Evolutionary conservation across 2,888 invertebrate genomes (phyloP), one percentile per base, ranked within the genome.

Genomic region (Dynastes hyllus): DNA sequence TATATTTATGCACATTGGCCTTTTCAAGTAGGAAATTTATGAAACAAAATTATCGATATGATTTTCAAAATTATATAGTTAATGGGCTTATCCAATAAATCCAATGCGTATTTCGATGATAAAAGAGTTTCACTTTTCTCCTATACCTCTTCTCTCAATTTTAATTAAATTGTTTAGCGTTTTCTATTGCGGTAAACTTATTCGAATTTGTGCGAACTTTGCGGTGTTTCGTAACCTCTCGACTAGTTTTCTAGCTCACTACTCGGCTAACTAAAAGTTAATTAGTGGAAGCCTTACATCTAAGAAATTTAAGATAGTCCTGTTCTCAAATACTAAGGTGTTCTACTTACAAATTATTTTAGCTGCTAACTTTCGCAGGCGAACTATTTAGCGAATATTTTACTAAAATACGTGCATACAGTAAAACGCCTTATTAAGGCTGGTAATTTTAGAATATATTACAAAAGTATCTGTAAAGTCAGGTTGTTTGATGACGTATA

Each of bases 1-100:
- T 78, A 73, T 73, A 78, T 73, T 78, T 78, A 73, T 73, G 73
- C 66, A 66, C 73, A 78, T 73, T 73, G 65, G 63, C 22, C 32
- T 70, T 65, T 63, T 71, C 40, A 78, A 65, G 51, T 66, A 22
- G 29, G 29, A 65, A 78, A 78, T 73, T 78, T 78, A 78, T 78
- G 65, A 73, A 73, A 65, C 66, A 53, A 53, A 78, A 65, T 78
- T 78, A 51, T 55, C 51, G 45, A 29, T 75, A 50, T 22, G 16
- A 40, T 75, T 75, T 45, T 13, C 6, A 50, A 61, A 27, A 13
- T 16, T 1, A 40, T 22, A 22, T 61, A 61, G 32, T 37, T 37
- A 37, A 0, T 0, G 55, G 16, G 16, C 37, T 71, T 55, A 5
- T 16, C 55, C 55, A 37, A 66, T n/a, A n/a, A 0, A 3, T 13